phyloP scores from a whole-genome alignment of 1,140 invertebrate genomes.

The Lethrus apterus region DNA sequence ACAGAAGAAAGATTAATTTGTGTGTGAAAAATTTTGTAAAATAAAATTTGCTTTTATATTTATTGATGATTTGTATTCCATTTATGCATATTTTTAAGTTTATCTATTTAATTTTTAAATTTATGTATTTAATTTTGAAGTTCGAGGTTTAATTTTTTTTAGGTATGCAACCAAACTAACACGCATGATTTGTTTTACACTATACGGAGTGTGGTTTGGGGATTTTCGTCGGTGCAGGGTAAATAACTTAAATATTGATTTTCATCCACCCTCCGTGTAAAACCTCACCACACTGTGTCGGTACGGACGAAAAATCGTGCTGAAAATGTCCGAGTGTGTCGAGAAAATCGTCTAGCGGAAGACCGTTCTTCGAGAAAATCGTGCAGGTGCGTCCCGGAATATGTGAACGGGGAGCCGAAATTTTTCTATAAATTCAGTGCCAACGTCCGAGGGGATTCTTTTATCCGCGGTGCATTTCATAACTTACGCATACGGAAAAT shows the following conservation, averaged over 20 bases:
- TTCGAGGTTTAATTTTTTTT: background rate
- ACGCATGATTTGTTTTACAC: background rate
- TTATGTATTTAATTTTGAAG: background rate
- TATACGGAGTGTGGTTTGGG: slow-evolving; percentile 13
- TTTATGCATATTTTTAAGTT: background rate
- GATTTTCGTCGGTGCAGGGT: slow-evolving; percentile 17
- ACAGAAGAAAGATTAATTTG: slow-evolving; percentile 16
- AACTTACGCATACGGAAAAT: too few species aligned
- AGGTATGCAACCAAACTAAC: background rate
- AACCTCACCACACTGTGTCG: too few species aligned
- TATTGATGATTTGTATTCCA: background rate
- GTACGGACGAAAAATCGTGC: too few species aligned
- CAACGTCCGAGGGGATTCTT: too few species aligned
- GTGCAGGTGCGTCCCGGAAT: too few species aligned
- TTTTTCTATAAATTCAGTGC: too few species aligned
- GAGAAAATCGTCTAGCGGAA: too few species aligned
- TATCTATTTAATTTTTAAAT: background rate
- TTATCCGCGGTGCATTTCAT: too few species aligned
- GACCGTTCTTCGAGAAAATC: too few species aligned
- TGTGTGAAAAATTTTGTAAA: background rate
- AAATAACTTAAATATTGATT: slow-evolving; percentile 25
- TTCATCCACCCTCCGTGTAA: slow-evolving; percentile 24
- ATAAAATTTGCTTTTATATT: background rate
- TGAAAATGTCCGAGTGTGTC: too few species aligned
- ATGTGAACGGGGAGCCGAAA: too few species aligned